These are phyloP conservation scores for Thumatha senex DNA, from an alignment of 2,888 invertebrate species.

Conservation along the genomic window DNA sequence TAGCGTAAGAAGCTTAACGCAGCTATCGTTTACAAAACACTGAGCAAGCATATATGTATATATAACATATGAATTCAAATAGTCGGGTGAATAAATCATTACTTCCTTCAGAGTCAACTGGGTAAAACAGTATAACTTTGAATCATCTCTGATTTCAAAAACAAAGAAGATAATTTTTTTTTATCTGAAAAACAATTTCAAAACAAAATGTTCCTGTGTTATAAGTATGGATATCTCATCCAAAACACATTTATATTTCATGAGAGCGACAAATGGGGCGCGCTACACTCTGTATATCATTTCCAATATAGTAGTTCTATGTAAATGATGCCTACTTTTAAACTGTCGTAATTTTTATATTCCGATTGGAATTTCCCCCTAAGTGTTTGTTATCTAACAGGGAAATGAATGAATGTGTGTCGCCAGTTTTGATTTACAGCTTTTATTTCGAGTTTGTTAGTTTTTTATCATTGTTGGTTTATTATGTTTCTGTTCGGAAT, in stretches of 20 bases:
- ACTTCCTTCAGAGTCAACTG: too few species aligned
- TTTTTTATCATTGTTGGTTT: conserved; percentile 34
- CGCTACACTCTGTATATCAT: conserved; percentile 64
- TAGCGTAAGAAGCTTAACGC: too few species aligned
- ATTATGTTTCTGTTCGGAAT: conserved; percentile 32
- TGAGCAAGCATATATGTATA: too few species aligned
- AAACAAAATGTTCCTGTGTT: conserved; percentile 13
- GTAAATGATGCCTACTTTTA: conserved; percentile 81
- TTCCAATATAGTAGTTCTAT: conserved; percentile 79
- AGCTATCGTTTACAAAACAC: too few species aligned
- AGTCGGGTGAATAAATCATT: too few species aligned
- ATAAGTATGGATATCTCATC: conserved; percentile 15
- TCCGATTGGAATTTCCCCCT: conserved; percentile 76
- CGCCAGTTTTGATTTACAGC: conserved; percentile 70
- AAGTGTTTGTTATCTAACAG: conserved; percentile 74
- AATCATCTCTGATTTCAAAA: neutral
- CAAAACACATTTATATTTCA: conserved; percentile 48
- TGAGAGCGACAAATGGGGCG: conserved; percentile 66
- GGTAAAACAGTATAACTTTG: neutral
- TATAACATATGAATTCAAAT: too few species aligned
- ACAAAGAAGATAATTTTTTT: neutral
- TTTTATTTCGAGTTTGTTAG: conserved; percentile 46
- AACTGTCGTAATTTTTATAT: conserved; percentile 82
- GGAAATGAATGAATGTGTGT: conserved; percentile 75
- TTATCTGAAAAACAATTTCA: conserved; percentile 7